These are phyloP conservation scores for Opisthocomus hoazin DNA, from an alignment of 2,113 vertebrate species.

Conservation along the genomic window DNA sequence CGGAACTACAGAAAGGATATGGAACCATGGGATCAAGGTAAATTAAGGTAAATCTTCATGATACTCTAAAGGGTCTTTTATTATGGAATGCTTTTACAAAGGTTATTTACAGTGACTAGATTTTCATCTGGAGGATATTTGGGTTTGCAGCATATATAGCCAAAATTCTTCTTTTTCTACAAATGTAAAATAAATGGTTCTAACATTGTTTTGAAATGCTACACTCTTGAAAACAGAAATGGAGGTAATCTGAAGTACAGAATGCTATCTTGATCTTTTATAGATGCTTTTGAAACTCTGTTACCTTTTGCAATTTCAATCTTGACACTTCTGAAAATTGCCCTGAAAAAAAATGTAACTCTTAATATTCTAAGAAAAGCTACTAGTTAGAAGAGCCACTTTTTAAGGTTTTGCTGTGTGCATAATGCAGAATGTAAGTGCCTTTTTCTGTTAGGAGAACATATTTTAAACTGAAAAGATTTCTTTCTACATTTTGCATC, in stretches of 20 bases:
- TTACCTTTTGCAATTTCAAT: background rate
- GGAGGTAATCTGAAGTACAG: background rate
- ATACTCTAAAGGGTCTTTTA: background rate
- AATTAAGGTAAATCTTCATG: background rate
- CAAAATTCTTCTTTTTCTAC: background rate
- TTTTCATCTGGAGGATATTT: background rate
- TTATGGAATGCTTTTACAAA: background rate
- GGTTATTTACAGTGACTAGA: background rate
- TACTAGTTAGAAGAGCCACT: background rate
- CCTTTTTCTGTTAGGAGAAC: background rate
- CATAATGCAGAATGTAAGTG: background rate
- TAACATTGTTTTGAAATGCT: background rate
- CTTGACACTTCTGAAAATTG: background rate
- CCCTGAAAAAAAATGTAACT: background rate
- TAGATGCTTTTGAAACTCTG: background rate
- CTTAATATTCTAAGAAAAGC: background rate
- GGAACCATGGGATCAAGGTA: background rate
- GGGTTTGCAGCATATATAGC: background rate
- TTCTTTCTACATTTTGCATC: background rate
- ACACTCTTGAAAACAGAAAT: background rate
- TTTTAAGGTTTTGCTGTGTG: background rate
- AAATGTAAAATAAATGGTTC: background rate
- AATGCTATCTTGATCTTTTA: background rate
- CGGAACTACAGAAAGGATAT: background rate
- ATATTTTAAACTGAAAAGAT: background rate